Evolutionary conservation across 2,113 vertebrate genomes (phyloP).

Genomic region (Gambusia holbrooki): DNA sequence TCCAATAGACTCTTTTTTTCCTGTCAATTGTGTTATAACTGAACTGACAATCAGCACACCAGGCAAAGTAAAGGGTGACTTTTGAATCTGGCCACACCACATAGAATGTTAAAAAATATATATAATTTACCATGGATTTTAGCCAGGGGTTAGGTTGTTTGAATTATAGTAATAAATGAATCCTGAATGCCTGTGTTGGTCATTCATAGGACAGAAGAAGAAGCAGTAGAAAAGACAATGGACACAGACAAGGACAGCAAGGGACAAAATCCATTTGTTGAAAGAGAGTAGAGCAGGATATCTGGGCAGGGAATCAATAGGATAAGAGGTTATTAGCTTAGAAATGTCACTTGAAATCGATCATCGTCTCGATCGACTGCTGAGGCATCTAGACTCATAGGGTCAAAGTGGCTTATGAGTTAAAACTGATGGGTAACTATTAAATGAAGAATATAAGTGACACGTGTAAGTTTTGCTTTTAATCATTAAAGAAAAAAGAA

Average conservation of each 20-base stretch:
- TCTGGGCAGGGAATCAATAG: conserved; percentile 70
- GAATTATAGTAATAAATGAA: conserved; percentile 15
- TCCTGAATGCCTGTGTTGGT: conserved; percentile 20
- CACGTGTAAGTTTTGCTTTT: conserved; percentile 30
- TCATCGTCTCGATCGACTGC: conserved; percentile 72
- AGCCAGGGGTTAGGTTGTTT: conserved; percentile 23
- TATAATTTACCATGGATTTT: conserved; percentile 42
- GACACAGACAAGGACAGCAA: conserved; percentile 47
- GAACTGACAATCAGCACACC: conserved; percentile 30
- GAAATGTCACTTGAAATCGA: conserved; percentile 76
- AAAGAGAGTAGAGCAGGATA: conserved; percentile 64
- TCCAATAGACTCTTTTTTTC: conserved; percentile 21
- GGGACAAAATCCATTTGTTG: conserved; percentile 67
- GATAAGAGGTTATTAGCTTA: conserved; percentile 79
- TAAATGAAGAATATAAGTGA: conserved; percentile 29
- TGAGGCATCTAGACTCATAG: conserved; percentile 60
- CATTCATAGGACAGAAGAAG: conserved; percentile 28
- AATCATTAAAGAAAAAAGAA: neutral
- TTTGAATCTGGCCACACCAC: conserved; percentile 45
- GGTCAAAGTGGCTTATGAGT: conserved; percentile 64
- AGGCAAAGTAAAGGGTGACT: conserved; percentile 55
- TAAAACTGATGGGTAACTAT: conserved; percentile 46
- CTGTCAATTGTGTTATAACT: conserved; percentile 36
- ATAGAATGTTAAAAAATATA: neutral
- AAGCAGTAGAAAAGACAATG: conserved; percentile 36